Percentiles rank a stretch among this genome's conserved stretches.
Evolutionary conservation across 2,888 invertebrate species (phyloP).

Genomic region (Agrochola litura): DNA sequence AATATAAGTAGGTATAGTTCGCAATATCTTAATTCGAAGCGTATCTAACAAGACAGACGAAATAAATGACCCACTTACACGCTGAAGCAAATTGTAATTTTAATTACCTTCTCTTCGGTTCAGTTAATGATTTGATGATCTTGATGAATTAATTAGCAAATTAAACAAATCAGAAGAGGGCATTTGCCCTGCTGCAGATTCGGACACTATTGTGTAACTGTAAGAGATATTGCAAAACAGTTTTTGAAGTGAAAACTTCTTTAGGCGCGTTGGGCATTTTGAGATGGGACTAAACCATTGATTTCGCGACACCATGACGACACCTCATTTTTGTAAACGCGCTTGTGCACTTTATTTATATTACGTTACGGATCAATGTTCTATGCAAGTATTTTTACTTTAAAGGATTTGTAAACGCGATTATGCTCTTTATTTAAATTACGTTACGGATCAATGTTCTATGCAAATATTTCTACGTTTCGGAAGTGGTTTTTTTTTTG

Average conservation of each 20-base stretch:
- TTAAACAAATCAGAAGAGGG: background rate
- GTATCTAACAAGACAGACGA: slow-evolving; percentile 34
- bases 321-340: no score
- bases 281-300: no score
- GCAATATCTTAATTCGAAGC: slow-evolving; percentile 28
- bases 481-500: no score
- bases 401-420: no score
- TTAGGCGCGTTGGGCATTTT: no score
- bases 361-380: no score
- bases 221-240: background rate
- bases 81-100: slow-evolving; percentile 30
- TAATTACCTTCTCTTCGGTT: slow-evolving; percentile 29
- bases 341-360: no score
- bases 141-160: slow-evolving; percentile 4
- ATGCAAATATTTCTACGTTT: no score
- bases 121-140: slow-evolving; percentile 6
- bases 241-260: background rate
- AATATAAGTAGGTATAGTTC: background rate
- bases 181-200: background rate
- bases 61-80: slow-evolving; percentile 20
- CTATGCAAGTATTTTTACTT: no score
- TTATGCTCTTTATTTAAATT: no score
- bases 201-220: background rate
- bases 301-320: no score
- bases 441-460: no score